These are phyloP conservation scores for Phrynocephalus forsythii DNA, from an alignment of 2,797 vertebrate genomes.

Conservation along the genomic window DNA sequence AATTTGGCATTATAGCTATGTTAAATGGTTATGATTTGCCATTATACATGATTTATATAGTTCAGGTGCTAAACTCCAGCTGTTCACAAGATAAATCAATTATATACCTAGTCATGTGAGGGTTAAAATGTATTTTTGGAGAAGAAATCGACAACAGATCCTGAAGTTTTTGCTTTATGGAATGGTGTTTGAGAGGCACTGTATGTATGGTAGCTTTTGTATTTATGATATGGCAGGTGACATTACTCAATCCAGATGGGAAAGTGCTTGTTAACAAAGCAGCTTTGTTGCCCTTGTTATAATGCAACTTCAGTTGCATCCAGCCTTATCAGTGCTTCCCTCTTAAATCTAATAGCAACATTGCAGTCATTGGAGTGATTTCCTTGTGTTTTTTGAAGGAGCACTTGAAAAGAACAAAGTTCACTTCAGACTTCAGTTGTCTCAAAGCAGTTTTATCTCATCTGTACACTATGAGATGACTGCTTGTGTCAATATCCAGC, in stretches of 20 bases:
- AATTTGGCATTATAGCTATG: not conserved
- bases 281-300: slow-evolving; percentile 56
- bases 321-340: slow-evolving; percentile 71
- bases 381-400: slow-evolving; percentile 76
- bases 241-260: not conserved
- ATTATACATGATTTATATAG: not conserved
- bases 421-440: slow-evolving; percentile 53
- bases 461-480: slow-evolving; percentile 43
- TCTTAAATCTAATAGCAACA: slow-evolving; percentile 72
- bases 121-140: slow-evolving; percentile 35
- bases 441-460: slow-evolving; percentile 62
- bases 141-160: slow-evolving; percentile 27
- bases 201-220: slow-evolving; percentile 6
- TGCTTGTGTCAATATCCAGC: slow-evolving; percentile 52
- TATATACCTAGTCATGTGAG: not conserved
- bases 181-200: not conserved
- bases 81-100: slow-evolving; percentile 15
- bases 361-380: slow-evolving; percentile 67
- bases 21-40: not conserved
- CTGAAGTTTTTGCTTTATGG: not conserved
- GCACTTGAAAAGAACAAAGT: slow-evolving; percentile 70
- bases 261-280: slow-evolving; percentile 64
- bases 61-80: not conserved
- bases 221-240: slow-evolving; percentile 34
- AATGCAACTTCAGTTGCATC: slow-evolving; percentile 64